Percentiles rank a stretch among this genome's conserved stretches.
phyloP scores from a whole-genome alignment of 1,140 invertebrate species.

The Macrosteles quadrilineatus region DNA sequence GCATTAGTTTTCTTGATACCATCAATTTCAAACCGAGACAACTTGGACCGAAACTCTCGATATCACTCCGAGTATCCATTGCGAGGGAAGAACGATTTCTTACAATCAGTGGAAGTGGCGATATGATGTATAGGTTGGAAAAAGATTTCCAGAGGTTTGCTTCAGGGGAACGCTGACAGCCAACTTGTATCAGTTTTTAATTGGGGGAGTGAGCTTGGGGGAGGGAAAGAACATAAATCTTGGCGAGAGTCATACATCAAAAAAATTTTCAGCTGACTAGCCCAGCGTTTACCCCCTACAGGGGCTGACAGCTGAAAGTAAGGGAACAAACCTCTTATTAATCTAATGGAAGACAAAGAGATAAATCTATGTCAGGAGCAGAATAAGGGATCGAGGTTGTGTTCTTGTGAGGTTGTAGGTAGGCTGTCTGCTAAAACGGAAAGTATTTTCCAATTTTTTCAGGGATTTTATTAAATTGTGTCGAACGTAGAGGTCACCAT shows the following conservation, averaged over 20 bases:
- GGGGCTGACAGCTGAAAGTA: background rate
- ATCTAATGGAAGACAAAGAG: background rate
- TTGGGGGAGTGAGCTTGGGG: background rate
- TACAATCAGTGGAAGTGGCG: background rate
- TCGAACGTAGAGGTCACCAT: too few relatives aligned
- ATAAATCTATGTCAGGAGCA: constrained; percentile 6
- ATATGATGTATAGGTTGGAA: background rate
- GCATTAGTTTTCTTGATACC: too few relatives aligned
- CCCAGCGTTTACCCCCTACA: background rate
- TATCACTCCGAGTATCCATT: too few relatives aligned
- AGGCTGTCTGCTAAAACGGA: too few relatives aligned
- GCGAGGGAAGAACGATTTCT: too few relatives aligned
- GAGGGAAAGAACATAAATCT: background rate
- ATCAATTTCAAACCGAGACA: too few relatives aligned
- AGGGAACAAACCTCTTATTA: background rate
- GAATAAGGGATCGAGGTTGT: too few relatives aligned
- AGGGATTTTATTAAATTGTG: too few relatives aligned
- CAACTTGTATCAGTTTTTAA: constrained; percentile 8
- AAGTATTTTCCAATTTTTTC: too few relatives aligned
- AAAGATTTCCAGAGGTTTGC: background rate
- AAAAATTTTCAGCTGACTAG: background rate
- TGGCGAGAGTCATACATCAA: background rate
- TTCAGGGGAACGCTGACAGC: background rate
- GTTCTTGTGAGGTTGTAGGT: too few relatives aligned
- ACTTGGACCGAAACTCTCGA: too few relatives aligned